Base-by-base conservation (phyloP, 2,797 vertebrate species). In the Clamator glandarius region DNA sequence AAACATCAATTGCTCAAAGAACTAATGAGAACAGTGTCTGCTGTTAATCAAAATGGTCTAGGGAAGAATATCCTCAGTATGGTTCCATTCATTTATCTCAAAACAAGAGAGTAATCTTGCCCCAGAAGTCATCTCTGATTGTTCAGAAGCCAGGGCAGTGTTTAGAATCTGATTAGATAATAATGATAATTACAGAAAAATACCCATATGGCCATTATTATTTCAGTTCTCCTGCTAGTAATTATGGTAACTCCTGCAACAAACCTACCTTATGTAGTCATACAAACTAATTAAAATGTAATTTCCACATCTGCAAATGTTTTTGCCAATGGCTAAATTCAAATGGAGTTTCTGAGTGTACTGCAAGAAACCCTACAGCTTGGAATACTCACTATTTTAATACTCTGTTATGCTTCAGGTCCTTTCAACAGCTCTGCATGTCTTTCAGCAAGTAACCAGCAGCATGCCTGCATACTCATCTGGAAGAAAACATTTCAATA, bases 161-260 rank as follows among this genome's bases (percentile, higher is more conserved):
- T 84, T 95, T 92, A 94, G 75, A 93, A 90, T 23, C 63, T 95
- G 87, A 93, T 96, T 96, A 94, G 82, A 90, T 96, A 96, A 93
- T 95, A 96, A 96, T 67, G 91, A 91, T 95, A 95, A 93, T 96
- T 94, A 84, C 66, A 92, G 90, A 78, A 96, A 94, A 94, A 94
- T 85, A 68, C 72, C 87, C 87, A 96, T 74, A 92, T 95, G 96
- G 75, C 54, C 83, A 94, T 94, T 95, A 89, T 84, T 95, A 74
- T 84, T 84, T 89, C 82, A 90, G 36, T 95, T 96, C 95, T 96
- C 39, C 69, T 92, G 57, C 48, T 52, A 92, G 89, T 74, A 93
- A 96, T 96, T 96, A 94, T 82, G 54, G 82, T n/a, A 92, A 87
- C 68, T 96, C 79, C 80, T 87, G 82, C 76, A 84, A 81, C 64